These are phyloP conservation scores for Sanderia malayensis DNA, from an alignment of 30 jellyfish, hydroid and myxozoan genomes.

Conservation along the genomic window DNA sequence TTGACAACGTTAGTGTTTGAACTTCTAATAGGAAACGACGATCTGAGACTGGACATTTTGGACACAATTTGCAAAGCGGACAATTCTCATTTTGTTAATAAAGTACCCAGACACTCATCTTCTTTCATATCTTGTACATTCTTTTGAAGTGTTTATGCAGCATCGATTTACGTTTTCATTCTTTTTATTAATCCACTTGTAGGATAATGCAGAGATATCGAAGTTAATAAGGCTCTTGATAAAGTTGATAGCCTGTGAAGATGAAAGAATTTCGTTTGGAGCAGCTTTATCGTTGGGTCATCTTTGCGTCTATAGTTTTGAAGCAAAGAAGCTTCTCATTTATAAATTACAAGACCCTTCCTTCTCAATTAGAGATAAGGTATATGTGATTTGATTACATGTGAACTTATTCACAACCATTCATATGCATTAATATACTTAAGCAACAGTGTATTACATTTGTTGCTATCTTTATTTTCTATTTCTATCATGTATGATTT, in stretches of 20 bases:
- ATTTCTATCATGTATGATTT: too few species aligned
- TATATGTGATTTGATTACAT: too few species aligned
- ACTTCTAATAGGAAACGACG: conserved; percentile 30
- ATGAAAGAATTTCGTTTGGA: conserved; percentile 47
- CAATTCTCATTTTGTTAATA: conserved; percentile 30
- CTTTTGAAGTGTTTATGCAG: too few species aligned
- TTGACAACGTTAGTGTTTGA: too few species aligned
- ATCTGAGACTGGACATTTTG: conserved; percentile 25
- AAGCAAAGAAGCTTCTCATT: conserved; percentile 39
- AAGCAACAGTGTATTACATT: neutral
- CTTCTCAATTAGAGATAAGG: conserved; percentile 51
- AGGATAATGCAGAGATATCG: conserved; percentile 26
- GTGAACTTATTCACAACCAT: too few species aligned
- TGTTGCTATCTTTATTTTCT: neutral
- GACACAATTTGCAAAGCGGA: conserved; percentile 15
- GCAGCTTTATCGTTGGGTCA: conserved; percentile 72
- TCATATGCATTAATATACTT: too few species aligned
- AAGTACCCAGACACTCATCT: conserved; percentile 7
- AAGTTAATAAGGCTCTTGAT: conserved; percentile 7
- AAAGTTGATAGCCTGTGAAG: neutral
- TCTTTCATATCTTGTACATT: too few species aligned
- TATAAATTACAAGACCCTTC: conserved; percentile 20
- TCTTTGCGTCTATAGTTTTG: conserved; percentile 58
- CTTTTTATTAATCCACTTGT: neutral
- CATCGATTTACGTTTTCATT: too few species aligned